A percentile compares a stretch with the other conserved stretches of the same genome.
These are phyloP conservation scores for Callosobruchus maculatus DNA, from an alignment of 2,888 invertebrate genomes.

Conservation along the genomic window DNA sequence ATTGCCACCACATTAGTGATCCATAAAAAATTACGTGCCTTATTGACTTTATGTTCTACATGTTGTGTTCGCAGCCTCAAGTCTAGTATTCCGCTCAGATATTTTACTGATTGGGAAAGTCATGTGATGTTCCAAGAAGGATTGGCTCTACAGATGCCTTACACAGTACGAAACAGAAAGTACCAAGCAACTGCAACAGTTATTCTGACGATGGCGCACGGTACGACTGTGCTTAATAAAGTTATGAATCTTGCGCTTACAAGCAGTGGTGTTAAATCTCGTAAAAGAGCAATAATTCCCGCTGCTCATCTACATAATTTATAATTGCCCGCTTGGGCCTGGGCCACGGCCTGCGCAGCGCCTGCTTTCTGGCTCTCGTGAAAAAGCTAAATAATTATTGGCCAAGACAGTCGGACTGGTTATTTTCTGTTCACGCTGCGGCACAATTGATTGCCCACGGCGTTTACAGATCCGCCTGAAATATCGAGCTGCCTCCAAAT, in stretches of 20 bases:
- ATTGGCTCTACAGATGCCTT: too few species aligned
- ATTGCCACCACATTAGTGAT: too few species aligned
- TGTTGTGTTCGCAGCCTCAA: too few species aligned
- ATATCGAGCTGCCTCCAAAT: conserved; percentile 35
- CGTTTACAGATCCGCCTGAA: conserved; percentile 40
- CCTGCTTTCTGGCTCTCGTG: conserved; percentile 27
- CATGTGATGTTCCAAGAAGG: too few species aligned
- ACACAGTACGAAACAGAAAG: too few species aligned
- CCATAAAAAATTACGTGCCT: too few species aligned
- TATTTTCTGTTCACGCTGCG: conserved; percentile 39
- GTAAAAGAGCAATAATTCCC: conserved; percentile 33
- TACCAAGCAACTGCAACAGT: neutral
- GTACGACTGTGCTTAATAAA: conserved; percentile 15
- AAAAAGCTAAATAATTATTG: conserved; percentile 46
- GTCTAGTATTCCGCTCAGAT: too few species aligned
- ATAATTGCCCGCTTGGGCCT: conserved; percentile 22
- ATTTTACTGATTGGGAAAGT: too few species aligned
- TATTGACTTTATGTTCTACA: too few species aligned
- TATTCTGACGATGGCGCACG: neutral
- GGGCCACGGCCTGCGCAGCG: neutral
- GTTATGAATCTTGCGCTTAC: conserved; percentile 20
- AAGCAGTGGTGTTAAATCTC: conserved; percentile 33
- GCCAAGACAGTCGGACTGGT: conserved; percentile 41
- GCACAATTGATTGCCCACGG: conserved; percentile 47
- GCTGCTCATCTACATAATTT: conserved; percentile 33